Evolutionary conservation across 1,140 invertebrate genomes (phyloP), one percentile per base, ranked within the genome.

Genomic region (Macrosteles quadrilineatus): DNA sequence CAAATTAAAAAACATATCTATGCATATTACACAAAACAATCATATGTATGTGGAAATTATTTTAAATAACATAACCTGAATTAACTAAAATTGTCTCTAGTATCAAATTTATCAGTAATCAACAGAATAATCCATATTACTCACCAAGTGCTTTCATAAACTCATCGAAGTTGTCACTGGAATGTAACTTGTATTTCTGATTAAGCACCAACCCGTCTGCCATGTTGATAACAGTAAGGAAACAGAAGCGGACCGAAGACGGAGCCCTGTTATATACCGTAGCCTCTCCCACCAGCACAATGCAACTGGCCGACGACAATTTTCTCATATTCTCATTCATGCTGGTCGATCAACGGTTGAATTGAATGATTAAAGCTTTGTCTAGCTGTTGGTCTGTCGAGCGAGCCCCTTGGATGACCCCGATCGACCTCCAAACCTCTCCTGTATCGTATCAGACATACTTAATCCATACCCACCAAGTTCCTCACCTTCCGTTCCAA

Each of bases 81-180:
- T n/a, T n/a, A n/a, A n/a, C n/a, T n/a, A n/a, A n/a, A n/a, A n/a
- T n/a, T n/a, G n/a, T n/a, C n/a, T n/a, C n/a, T n/a, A n/a, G n/a
- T n/a, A n/a, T n/a, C n/a, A n/a, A n/a, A n/a, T n/a, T n/a, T n/a
- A n/a, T n/a, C n/a, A n/a, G n/a, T n/a, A n/a, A n/a, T n/a, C n/a
- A n/a, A n/a, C n/a, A n/a, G n/a, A n/a, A n/a, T n/a, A n/a, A n/a
- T n/a, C n/a, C n/a, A n/a, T n/a, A n/a, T n/a, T n/a, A 68, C 66
- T 68, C 29, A 68, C 93, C 94, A 93, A 73, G 19, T 14, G 72
- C 85, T 82, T 94, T 94, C 90, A 96, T 90, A 81, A 90, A 93
- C 57, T 94, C 92, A 75, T 95, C 93, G 78, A 95, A 96, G 76
- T 94, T 93, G 67, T 95, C 91, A 67, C 89, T 91, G 50, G 84